phyloP scores from a whole-genome alignment of 1,140 invertebrate species.

The Drosophila takahashii region DNA sequence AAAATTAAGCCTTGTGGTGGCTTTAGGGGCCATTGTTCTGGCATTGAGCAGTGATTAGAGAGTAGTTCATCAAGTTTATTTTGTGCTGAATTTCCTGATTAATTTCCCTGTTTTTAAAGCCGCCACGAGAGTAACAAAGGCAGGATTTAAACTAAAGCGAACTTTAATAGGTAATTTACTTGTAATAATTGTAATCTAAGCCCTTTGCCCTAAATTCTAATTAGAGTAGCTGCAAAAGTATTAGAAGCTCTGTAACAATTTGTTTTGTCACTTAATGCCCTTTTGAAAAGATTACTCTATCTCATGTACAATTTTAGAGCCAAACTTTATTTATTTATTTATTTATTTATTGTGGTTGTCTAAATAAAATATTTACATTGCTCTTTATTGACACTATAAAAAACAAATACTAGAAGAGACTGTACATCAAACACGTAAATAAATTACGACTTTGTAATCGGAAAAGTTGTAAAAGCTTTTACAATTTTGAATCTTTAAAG shows the following conservation, averaged over 20 bases:
- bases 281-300: background rate
- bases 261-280: background rate
- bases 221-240: background rate
- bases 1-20: conserved; percentile 29
- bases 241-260: background rate
- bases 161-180: background rate
- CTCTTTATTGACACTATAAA: background rate
- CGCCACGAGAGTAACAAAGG: background rate
- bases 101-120: conserved; percentile 10
- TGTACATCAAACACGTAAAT: no score
- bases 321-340: background rate
- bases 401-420: background rate
- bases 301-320: background rate
- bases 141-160: background rate
- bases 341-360: background rate
- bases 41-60: conserved; percentile 28
- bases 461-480: background rate
- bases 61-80: background rate
- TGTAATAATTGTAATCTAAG: background rate
- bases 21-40: conserved; percentile 27
- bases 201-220: background rate
- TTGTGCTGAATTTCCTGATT: background rate
- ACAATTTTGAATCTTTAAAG: background rate
- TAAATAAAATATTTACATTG: background rate
- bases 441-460: background rate